These are phyloP conservation scores for Cryptocephalus primarius DNA, from an alignment of 2,888 invertebrate genomes.

Conservation along the genomic window DNA sequence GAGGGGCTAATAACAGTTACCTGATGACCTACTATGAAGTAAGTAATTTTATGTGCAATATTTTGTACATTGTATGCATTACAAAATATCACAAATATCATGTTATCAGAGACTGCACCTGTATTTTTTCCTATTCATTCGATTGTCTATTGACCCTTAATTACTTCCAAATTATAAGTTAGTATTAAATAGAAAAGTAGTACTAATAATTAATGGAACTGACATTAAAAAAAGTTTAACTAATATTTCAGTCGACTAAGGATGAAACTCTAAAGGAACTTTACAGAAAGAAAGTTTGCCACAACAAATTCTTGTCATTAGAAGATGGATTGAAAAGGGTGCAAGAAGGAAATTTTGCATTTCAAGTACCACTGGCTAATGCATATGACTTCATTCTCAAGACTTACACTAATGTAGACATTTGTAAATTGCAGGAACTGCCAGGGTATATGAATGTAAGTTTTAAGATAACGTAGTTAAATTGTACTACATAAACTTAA, in stretches of 20 bases:
- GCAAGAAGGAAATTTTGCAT: conserved; percentile 34
- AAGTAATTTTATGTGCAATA: conserved; percentile 4
- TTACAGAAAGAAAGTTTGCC: conserved; percentile 32
- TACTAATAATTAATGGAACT: too few species aligned
- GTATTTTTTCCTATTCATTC: too few species aligned
- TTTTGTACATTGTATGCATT: too few species aligned
- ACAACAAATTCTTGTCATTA: conserved; percentile 28
- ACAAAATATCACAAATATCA: too few species aligned
- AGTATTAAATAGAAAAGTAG: too few species aligned
- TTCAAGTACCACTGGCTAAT: conserved; percentile 32
- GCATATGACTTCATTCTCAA: conserved; percentile 36
- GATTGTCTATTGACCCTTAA: too few species aligned
- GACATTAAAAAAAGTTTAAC: too few species aligned
- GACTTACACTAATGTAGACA: conserved; percentile 39
- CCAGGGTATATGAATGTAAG: conserved; percentile 22
- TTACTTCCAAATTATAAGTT: too few species aligned
- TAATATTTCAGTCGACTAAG: conserved; percentile 16
- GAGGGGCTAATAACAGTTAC: conserved; percentile 35
- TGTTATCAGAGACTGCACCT: too few species aligned
- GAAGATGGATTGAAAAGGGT: conserved; percentile 32
- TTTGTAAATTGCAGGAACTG: conserved; percentile 40
- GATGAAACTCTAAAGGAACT: conserved; percentile 32
- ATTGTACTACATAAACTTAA: too few species aligned
- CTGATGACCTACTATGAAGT: conserved; percentile 36
- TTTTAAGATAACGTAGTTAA: too few species aligned